phyloP scores from a whole-genome alignment of 2,888 invertebrate genomes.

The Callosobruchus maculatus region DNA sequence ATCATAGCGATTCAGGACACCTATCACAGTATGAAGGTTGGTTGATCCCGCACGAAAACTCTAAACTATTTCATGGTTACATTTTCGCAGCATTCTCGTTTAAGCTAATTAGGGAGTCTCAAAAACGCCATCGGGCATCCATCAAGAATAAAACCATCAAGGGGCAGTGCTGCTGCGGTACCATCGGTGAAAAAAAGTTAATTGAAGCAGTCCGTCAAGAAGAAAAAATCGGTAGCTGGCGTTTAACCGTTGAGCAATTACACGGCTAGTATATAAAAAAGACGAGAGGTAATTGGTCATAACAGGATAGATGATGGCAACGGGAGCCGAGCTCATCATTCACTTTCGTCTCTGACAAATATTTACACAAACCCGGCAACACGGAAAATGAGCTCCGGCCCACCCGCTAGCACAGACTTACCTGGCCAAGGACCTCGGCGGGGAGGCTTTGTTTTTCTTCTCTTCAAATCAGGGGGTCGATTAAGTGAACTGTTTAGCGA shows the following conservation, averaged over 20 bases:
- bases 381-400: conserved; percentile 20
- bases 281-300: not conserved
- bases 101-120: not conserved
- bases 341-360: conserved; percentile 36
- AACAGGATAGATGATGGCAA: conserved; percentile 27
- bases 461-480: not conserved
- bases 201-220: not conserved
- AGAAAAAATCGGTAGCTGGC: not conserved
- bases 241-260: not conserved
- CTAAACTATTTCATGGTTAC: not conserved
- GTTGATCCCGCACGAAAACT: too few relatives aligned
- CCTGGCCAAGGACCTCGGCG: not conserved
- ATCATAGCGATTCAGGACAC: too few relatives aligned
- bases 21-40: too few relatives aligned
- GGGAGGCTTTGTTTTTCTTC: not conserved
- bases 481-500: not conserved
- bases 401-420: conserved; percentile 12
- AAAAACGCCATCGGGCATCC: not conserved
- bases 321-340: conserved; percentile 35
- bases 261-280: not conserved
- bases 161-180: not conserved
- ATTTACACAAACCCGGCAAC: conserved; percentile 38
- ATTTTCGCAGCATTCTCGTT: not conserved
- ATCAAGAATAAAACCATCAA: not conserved
- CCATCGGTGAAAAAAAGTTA: not conserved